A percentile compares a stretch with the other conserved stretches of the same genome.
Conservation (phyloP, 2,797 vertebrate genomes). For the Amblyopsis hoosieri region DNA sequence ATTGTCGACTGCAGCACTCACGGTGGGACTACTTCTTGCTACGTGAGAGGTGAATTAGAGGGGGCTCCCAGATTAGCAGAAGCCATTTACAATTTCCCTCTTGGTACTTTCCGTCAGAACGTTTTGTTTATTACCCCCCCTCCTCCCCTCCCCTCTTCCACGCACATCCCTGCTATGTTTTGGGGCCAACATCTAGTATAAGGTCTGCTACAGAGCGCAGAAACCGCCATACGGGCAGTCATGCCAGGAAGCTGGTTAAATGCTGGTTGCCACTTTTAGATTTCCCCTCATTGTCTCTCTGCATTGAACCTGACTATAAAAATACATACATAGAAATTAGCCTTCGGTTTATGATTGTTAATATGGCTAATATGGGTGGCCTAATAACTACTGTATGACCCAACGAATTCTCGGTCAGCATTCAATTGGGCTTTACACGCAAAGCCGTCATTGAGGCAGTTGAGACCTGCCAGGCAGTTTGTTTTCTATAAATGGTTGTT, state of each 20-base stretch:
- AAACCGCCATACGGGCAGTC: conserved; percentile 51
- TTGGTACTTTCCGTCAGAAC: conserved; percentile 56
- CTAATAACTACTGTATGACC: no score
- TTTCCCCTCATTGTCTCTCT: conserved; percentile 73
- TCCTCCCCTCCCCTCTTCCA: no score
- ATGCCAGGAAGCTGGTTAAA: conserved; percentile 75
- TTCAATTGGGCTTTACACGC: conserved; percentile 42
- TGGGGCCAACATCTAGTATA: conserved; percentile 47
- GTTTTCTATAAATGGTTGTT: conserved; percentile 51
- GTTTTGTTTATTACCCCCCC: conserved; percentile 23
- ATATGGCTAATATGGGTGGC: no score
- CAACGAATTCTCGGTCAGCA: conserved; percentile 25
- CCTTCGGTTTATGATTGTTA: no score
- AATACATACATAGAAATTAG: conserved; percentile 5
- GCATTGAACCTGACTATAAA: conserved; percentile 39
- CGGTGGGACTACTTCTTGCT: conserved; percentile 41
- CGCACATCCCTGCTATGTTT: conserved; percentile 5
- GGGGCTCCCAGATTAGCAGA: conserved; percentile 11
- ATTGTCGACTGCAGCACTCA: conserved; percentile 22
- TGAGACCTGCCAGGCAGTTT: conserved; percentile 5
- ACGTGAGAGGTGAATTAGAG: conserved; percentile 28
- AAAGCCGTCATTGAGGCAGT: not conserved
- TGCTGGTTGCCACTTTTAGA: conserved; percentile 79
- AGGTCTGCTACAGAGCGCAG: conserved; percentile 52
- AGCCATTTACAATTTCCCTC: conserved; percentile 64